Conservation (phyloP, 2,888 invertebrate genomes). For the Taphrorychus bicolor region DNA sequence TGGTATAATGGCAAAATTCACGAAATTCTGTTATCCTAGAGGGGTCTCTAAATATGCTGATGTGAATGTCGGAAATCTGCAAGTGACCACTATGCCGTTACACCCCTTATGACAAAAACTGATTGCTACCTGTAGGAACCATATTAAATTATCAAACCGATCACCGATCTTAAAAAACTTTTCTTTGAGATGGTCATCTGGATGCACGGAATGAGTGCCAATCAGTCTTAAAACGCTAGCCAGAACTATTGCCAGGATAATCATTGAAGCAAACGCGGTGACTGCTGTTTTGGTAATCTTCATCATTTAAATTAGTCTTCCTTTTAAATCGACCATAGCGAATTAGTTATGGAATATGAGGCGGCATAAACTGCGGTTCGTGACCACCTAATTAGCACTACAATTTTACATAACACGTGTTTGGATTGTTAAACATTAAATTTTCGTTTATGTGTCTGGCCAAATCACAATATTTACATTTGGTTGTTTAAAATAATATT, state of each 20-base stretch:
- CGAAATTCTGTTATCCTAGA: conserved; percentile 77
- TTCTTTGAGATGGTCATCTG: conserved; percentile 43
- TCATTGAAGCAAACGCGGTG: conserved; percentile 67
- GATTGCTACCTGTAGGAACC: conserved; percentile 76
- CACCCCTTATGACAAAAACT: background rate
- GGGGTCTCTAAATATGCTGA: conserved; percentile 83
- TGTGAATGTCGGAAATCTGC: conserved; percentile 88
- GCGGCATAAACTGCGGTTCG: background rate
- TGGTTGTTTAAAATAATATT: too few relatives aligned
- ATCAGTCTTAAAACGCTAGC: conserved; percentile 74
- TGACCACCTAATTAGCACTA: background rate
- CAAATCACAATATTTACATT: too few relatives aligned
- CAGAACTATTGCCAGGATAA: conserved; percentile 70
- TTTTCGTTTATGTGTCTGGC: too few relatives aligned
- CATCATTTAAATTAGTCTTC: conserved; percentile 59
- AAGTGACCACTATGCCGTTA: background rate
- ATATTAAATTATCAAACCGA: conserved; percentile 68
- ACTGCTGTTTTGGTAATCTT: conserved; percentile 70
- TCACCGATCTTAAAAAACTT: conserved; percentile 64
- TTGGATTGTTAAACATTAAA: background rate
- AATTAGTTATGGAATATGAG: background rate
- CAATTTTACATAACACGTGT: background rate
- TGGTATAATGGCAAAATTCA: conserved; percentile 79
- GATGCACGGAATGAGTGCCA: conserved; percentile 63
- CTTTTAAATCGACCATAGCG: background rate